Conservation (phyloP, 2,113 vertebrate species). For the Plestiodon gilberti region DNA sequence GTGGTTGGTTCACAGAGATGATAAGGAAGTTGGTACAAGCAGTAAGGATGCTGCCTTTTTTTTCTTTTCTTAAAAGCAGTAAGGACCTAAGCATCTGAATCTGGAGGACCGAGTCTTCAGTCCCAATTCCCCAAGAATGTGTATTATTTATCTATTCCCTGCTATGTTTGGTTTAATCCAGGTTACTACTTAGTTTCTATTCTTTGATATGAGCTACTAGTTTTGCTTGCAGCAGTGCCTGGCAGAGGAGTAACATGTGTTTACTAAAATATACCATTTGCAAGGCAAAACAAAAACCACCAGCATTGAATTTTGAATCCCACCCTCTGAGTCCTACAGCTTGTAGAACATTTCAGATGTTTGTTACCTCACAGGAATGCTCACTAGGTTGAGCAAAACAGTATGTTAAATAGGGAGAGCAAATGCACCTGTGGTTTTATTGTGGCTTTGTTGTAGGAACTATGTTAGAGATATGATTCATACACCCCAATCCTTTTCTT, state of each 20-base stretch:
- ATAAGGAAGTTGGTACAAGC: background rate
- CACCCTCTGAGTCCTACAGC: background rate
- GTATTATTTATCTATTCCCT: background rate
- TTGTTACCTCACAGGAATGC: background rate
- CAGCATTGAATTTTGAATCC: background rate
- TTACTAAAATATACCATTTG: constrained; percentile 4
- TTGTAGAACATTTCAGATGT: background rate
- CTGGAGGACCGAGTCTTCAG: background rate
- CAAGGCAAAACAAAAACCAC: background rate
- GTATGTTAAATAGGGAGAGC: background rate
- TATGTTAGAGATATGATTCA: background rate
- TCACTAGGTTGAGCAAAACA: background rate
- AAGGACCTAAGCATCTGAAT: background rate
- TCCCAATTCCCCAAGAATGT: background rate
- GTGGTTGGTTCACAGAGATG: background rate
- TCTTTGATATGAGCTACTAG: background rate
- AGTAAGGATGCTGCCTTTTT: background rate
- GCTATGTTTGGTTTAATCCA: background rate
- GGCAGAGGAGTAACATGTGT: background rate
- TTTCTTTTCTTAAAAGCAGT: background rate
- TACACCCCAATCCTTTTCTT: background rate
- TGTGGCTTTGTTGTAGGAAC: background rate
- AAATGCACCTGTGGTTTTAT: background rate
- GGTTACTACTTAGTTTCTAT: background rate
- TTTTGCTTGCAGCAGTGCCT: background rate